A percentile compares a stretch with the other conserved stretches of the same genome.
phyloP scores from a whole-genome alignment of 2,888 invertebrate genomes.

The Eilema caniola region DNA sequence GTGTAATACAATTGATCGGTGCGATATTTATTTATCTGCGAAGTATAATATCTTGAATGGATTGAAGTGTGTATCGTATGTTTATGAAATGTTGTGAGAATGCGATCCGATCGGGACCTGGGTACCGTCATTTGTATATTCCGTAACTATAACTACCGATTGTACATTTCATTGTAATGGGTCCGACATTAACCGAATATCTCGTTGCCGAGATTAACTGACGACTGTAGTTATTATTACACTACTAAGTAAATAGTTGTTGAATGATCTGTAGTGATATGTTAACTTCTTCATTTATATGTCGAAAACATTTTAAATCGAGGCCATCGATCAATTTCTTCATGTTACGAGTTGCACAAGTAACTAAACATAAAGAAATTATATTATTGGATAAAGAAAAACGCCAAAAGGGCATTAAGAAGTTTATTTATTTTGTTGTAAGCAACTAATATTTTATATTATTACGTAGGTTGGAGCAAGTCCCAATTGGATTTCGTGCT shows the following conservation, averaged over 20 bases:
- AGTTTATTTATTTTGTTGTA: constrained; percentile 85
- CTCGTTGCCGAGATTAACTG: constrained; percentile 38
- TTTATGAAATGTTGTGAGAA: constrained; percentile 32
- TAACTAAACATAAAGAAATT: constrained; percentile 82
- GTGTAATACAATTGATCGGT: constrained; percentile 70
- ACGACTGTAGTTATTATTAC: constrained; percentile 45
- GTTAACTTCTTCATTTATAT: constrained; percentile 48
- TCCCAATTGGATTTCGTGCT: constrained; percentile 79
- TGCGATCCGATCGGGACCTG: constrained; percentile 50
- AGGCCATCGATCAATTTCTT: constrained; percentile 84
- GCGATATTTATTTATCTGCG: constrained; percentile 38
- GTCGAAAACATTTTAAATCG: constrained; percentile 79
- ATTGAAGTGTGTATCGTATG: constrained; percentile 32
- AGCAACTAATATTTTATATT: constrained; percentile 84
- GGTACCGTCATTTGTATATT: constrained; percentile 65
- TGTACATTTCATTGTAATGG: constrained; percentile 85
- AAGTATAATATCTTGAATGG: constrained; percentile 35
- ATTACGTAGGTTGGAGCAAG: constrained; percentile 74
- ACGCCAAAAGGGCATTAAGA: constrained; percentile 80
- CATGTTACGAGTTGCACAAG: constrained; percentile 78
- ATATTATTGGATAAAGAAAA: constrained; percentile 71
- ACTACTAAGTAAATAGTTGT: constrained; percentile 34
- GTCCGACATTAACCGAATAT: constrained; percentile 60
- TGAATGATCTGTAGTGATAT: constrained; percentile 33
- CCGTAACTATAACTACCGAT: constrained; percentile 65